Percentiles rank a stretch among this genome's conserved stretches.
phyloP scores from a whole-genome alignment of 2,797 vertebrate species.

The Hippoglossus hippoglossus region DNA sequence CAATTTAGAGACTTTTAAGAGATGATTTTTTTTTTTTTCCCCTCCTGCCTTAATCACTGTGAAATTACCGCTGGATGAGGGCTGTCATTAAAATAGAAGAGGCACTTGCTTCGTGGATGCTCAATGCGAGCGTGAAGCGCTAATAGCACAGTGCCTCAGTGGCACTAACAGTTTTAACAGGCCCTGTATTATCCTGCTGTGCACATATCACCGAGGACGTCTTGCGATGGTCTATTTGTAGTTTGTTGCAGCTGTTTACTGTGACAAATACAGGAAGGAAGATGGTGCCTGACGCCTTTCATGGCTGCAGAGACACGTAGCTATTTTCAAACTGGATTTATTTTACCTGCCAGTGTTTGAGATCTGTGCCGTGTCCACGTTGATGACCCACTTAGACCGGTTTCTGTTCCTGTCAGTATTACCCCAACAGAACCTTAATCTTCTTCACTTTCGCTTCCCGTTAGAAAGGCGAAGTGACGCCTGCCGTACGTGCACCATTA shows the following conservation, averaged over 20 bases:
- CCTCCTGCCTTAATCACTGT: constrained; percentile 87
- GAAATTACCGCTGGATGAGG: constrained; percentile 96
- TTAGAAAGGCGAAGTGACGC: constrained; percentile 26
- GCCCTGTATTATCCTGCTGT: constrained; percentile 65
- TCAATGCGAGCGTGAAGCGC: constrained; percentile 87
- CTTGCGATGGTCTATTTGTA: constrained; percentile 53
- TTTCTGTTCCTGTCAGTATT: neutral
- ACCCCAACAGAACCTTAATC: neutral
- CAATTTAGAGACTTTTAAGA: constrained; percentile 99
- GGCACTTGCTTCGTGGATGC: constrained; percentile 91
- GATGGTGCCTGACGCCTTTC: constrained; percentile 5
- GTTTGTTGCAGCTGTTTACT: constrained; percentile 40
- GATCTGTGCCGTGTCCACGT: neutral
- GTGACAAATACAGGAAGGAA: constrained; percentile 38
- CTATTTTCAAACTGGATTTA: neutral
- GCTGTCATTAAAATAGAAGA: constrained; percentile 98
- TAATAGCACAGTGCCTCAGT: constrained; percentile 86
- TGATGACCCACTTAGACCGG: constrained; percentile 14
- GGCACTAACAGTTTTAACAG: constrained; percentile 59
- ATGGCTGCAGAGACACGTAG: constrained; percentile 12
- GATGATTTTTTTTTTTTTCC: constrained; percentile 84
- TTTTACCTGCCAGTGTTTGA: neutral
- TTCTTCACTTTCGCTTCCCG: constrained; percentile 1
- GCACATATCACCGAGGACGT: constrained; percentile 23
- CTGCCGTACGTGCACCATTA: neutral